Evolutionary conservation across 2,797 vertebrate species (phyloP), one percentile per base, ranked within the genome.

Genomic region (Scolopax rusticola): DNA sequence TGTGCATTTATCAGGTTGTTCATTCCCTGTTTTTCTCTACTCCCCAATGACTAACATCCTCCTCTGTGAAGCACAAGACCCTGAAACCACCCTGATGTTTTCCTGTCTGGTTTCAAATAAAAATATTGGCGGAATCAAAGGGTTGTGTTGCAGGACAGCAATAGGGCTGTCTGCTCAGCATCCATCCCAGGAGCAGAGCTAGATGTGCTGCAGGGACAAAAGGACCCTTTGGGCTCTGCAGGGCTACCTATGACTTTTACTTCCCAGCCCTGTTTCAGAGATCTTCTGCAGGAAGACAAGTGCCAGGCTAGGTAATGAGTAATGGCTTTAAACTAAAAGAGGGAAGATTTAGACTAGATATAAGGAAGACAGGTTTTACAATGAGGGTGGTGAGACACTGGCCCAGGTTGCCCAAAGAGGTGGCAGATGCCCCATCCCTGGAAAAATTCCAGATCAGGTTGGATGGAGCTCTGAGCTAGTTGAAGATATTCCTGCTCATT

Each of bases 101-200:
- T 41, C 33, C 61, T 64, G 73, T 18, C 70, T 74, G 56, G 8
- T 57, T 87, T 64, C 75, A 80, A 70, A 48, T 3, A 30, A 16
- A 65, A 67, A 53, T 45, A 6, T 20, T 20, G 8, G 56, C 2
- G 10, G 47, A 71, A 30, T 17, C 21, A 27, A 65, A 15, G 54
- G 36, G 13, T 1, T 16, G 8, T 2, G 13, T 1, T 65, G 50
- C 30, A 24, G n/a, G 14, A 11, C 32, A 8, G 25, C 3, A 2
- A n/a, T 6, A 7, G 50, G 53, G 48, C 40, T 20, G 3, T 15
- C 40, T 73, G 70, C 25, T n/a, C 33, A 20, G 40, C 2, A 1
- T 21, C 59, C 9, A 0, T 12, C 24, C 51, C 54, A 6, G 30
- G 41, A 80, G 14, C 3, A 1, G 56, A 27, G 19, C 33, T 53